Base-by-base conservation (phyloP, 1,140 invertebrate genomes). In the Plutomurus gul region DNA sequence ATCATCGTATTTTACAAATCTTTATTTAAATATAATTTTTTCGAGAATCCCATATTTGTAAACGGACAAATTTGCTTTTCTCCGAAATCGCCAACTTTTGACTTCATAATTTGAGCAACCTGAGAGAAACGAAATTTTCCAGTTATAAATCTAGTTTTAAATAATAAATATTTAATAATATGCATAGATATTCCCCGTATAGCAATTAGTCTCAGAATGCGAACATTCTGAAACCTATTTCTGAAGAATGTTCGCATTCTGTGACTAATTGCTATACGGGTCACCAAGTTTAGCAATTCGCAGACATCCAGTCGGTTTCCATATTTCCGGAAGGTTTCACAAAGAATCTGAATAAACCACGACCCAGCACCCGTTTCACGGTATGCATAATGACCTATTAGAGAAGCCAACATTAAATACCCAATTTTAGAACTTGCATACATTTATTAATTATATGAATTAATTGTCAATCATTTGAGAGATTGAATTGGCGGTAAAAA, bases 291-390 rank as follows among this genome's bases (percentile, higher is more conserved):
- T 25, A 76, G 75, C 8, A 76, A n/a, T 37, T 39, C 30, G 6
- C 49, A 40, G 0, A 77, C 20, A 37, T 78, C 77, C 1, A 37
- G 37, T n/a, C 36, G 27, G 8, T 49, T 11, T 25, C 43, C 92
- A 84, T 91, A 86, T 56, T 90, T 87, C 86, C 92, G 92, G 84
- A 94, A 92, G 77, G 91, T 88, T 83, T 92, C 87, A 85, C 93
- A 94, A 71, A 95, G 87, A 77, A 89, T 88, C 85, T 93, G 91
- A 74, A 95, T 92, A 84, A 92, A 93, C 92, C 92, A 94, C 73
- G 92, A 92, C 18, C 93, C 93, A 25, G 84, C 84, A 7, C 84
- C 77, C 0, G 77, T 84, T 85, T 94, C 91, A 49, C 93, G 87
- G 85, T 90, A 89, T 22, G 93, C 90, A 56, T 90, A 88, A 83